Base-by-base conservation (phyloP, 2,113 vertebrate species). In the Solea solea region DNA sequence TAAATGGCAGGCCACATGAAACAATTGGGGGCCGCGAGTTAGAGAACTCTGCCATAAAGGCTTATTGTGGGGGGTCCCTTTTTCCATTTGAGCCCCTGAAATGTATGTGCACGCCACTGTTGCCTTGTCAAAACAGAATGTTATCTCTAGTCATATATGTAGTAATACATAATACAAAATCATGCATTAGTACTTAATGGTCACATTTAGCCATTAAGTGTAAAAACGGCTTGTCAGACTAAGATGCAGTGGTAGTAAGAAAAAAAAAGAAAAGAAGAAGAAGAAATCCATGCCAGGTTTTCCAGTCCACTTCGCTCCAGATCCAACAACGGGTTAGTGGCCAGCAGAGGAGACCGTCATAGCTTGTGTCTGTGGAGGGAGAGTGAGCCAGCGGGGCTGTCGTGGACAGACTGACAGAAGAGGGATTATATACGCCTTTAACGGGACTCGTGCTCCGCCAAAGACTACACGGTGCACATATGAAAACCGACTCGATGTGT, bases 311-410 rank as follows among this genome's bases (percentile, higher is more conserved):
- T 53, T 59, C 75, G 80, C 83, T 85, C 79, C 81, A 77, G 68
- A 70, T 75, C 87, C 74, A 76, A 76, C 77, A 67, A 79, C 73
- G 76, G 74, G 79, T 62, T 87, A 55, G 16, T 52, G 64, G 77
- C 82, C 83, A 78, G 88, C 48, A 45, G 85, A 85, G 87, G 74
- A 69, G 89, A 69, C 79, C 44, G 44, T 45, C 44, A 3, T 45
- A 13, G 88, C 82, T 84, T 86, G 78, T 80, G 90, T 90, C 86
- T 90, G 87, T 80, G 88, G 88, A 81, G 90, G 89, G 88, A 89
- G 89, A 77, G 90, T 45, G 90, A 83, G 34, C 34, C 34, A 34
- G 88, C 74, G 86, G 81, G 88, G 85, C 89, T 88, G 78, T 78
- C 82, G 86, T 85, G 82, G 76, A 86, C 83, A 86, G 88, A 84